These are phyloP conservation scores for Pollimyrus isidori DNA, from an alignment of 2,113 vertebrate genomes.

Conservation along the genomic window DNA sequence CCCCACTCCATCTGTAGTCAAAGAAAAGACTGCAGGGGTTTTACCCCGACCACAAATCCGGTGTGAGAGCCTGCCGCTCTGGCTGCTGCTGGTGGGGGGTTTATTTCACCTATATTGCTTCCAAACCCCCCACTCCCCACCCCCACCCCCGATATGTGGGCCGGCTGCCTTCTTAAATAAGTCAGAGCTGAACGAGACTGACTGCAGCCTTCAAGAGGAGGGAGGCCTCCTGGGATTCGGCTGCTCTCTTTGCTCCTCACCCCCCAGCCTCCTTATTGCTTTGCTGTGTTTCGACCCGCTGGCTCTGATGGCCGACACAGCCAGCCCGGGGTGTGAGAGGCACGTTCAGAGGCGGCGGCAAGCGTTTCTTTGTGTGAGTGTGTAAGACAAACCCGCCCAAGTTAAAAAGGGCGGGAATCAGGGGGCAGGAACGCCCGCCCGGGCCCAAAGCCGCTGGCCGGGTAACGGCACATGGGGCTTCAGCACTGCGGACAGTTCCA, in stretches of 20 bases:
- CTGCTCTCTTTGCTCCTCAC: neutral
- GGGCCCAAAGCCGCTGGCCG: neutral
- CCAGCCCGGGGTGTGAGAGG: neutral
- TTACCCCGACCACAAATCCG: neutral
- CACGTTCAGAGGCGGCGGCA: neutral
- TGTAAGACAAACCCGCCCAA: neutral
- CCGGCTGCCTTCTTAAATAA: slow-evolving; percentile 9
- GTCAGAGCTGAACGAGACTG: neutral
- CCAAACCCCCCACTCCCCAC: neutral
- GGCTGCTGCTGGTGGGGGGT: neutral
- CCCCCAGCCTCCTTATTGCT: neutral
- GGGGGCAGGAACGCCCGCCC: neutral
- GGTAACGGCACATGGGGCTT: neutral
- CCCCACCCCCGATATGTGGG: neutral
- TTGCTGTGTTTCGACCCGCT: neutral
- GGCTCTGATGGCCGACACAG: neutral
- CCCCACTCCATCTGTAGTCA: neutral
- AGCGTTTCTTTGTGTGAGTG: neutral
- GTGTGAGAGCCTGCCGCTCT: neutral
- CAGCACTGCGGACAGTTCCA: slow-evolving; percentile 19
- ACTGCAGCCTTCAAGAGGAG: neutral
- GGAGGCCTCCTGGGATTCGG: neutral
- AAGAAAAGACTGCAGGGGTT: neutral
- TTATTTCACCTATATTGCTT: slow-evolving; percentile 8
- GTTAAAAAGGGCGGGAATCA: neutral